phyloP scores from a whole-genome alignment of 2,888 invertebrate genomes.

The Caenorhabditis auriculariae region DNA sequence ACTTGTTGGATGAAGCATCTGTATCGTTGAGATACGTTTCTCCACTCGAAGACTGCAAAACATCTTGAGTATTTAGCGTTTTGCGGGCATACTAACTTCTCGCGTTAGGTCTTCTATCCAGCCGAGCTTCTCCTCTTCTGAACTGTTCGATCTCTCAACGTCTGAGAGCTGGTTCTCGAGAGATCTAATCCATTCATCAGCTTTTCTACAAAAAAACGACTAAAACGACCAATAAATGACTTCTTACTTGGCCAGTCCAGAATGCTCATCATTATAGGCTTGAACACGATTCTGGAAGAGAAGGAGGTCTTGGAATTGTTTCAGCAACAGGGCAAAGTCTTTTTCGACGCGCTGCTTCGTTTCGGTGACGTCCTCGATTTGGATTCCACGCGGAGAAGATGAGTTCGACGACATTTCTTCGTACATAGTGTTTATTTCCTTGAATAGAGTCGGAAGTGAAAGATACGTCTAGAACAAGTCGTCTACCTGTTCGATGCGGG shows the following conservation, averaged over 20 bases:
- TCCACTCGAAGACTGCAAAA: slow-evolving; percentile 13
- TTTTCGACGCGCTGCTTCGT: slow-evolving; percentile 36
- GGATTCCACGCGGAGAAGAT: slow-evolving; percentile 17
- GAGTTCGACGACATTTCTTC: slow-evolving; percentile 20
- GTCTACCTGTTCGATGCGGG: slow-evolving; percentile 29
- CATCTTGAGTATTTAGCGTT: background rate
- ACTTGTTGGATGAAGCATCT: slow-evolving; percentile 25
- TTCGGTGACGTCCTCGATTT: slow-evolving; percentile 34
- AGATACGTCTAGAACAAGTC: background rate
- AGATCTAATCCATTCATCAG: slow-evolving; percentile 5
- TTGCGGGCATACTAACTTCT: background rate
- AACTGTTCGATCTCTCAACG: background rate
- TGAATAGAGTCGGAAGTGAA: background rate
- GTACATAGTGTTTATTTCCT: slow-evolving; percentile 33
- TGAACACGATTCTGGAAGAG: slow-evolving; percentile 42
- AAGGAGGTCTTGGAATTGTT: slow-evolving; percentile 39
- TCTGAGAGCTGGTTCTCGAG: background rate
- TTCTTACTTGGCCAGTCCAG: slow-evolving; percentile 13
- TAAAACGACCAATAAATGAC: background rate
- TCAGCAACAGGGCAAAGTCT: slow-evolving; percentile 39
- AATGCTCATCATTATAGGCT: slow-evolving; percentile 36
- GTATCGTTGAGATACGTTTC: slow-evolving; percentile 31
- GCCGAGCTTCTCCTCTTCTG: background rate
- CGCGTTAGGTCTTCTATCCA: background rate
- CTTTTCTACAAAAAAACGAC: background rate